Evolutionary conservation across 1,140 invertebrate species (phyloP).

Genomic region (Temnothorax nylanderi): DNA sequence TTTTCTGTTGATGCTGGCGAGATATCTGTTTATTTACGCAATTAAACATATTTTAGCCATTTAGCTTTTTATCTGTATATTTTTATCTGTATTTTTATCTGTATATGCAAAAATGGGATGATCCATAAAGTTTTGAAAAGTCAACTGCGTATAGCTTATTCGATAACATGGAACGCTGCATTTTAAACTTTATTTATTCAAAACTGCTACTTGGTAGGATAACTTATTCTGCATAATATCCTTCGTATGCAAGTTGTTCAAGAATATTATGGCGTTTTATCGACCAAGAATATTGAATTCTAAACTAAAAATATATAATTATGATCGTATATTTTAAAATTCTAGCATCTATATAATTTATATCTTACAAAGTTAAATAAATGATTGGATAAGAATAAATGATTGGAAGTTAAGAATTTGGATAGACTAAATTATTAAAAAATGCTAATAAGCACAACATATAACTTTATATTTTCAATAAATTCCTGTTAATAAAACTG

Average conservation of each 20-base stretch:
- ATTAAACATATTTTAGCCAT: not conserved
- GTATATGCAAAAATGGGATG: constrained; percentile 9
- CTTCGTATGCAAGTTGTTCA: not conserved
- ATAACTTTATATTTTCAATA: not conserved
- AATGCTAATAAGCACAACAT: not conserved
- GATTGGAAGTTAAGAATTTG: not conserved
- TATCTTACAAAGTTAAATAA: not conserved
- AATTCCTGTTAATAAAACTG: not conserved
- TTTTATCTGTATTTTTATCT: not conserved
- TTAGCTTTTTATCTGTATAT: not conserved
- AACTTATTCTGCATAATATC: constrained; percentile 31
- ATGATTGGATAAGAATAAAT: not conserved
- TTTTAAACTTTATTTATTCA: constrained; percentile 32
- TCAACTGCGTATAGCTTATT: not conserved
- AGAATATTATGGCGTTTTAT: constrained; percentile 11
- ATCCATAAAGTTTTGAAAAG: constrained; percentile 18
- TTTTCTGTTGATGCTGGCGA: not conserved
- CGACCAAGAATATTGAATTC: not conserved
- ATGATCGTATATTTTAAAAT: constrained; percentile 10
- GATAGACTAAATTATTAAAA: not conserved
- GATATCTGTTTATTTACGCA: not conserved
- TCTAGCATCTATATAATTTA: not conserved
- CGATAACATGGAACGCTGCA: constrained; percentile 2
- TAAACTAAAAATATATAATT: constrained; percentile 3
- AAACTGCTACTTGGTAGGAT: constrained; percentile 13